phyloP scores from a whole-genome alignment of 2,113 vertebrate species.

The Heterocephalus glaber region DNA sequence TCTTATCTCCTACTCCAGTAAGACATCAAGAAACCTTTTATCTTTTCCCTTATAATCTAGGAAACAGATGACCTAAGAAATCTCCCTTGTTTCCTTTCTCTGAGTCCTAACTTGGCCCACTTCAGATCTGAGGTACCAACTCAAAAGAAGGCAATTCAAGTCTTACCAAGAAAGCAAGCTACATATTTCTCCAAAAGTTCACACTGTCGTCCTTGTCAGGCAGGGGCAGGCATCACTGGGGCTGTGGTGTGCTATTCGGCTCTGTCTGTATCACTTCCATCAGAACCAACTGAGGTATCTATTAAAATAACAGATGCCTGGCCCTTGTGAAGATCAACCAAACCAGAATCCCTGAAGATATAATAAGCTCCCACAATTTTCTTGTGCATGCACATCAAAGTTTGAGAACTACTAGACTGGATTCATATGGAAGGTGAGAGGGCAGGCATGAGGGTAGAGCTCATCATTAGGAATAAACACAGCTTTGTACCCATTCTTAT shows the following conservation, averaged over 20 bases:
- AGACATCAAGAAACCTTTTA: not conserved
- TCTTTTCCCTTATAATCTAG: not conserved
- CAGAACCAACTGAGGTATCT: not conserved
- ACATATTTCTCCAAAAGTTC: not conserved
- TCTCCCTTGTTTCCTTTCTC: not conserved
- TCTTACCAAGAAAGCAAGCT: not conserved
- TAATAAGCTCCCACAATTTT: not conserved
- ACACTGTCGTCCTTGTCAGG: not conserved
- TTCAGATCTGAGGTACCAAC: not conserved
- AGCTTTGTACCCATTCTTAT: not conserved
- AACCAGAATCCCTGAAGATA: not conserved
- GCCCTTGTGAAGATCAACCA: not conserved
- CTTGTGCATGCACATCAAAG: not conserved
- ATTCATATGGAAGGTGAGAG: not conserved
- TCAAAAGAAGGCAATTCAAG: not conserved
- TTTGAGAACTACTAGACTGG: not conserved
- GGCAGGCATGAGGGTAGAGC: not conserved
- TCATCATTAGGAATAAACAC: not conserved
- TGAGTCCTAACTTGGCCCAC: not conserved
- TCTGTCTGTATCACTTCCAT: not conserved
- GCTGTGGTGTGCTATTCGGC: not conserved
- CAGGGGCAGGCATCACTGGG: not conserved
- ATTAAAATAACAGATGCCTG: not conserved
- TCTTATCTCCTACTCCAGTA: not conserved
- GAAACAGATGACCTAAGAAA: not conserved